A percentile compares a stretch with the other conserved stretches of the same genome.
Evolutionary conservation across 2,797 vertebrate species (phyloP).

Genomic region (Sciurus carolinensis): DNA sequence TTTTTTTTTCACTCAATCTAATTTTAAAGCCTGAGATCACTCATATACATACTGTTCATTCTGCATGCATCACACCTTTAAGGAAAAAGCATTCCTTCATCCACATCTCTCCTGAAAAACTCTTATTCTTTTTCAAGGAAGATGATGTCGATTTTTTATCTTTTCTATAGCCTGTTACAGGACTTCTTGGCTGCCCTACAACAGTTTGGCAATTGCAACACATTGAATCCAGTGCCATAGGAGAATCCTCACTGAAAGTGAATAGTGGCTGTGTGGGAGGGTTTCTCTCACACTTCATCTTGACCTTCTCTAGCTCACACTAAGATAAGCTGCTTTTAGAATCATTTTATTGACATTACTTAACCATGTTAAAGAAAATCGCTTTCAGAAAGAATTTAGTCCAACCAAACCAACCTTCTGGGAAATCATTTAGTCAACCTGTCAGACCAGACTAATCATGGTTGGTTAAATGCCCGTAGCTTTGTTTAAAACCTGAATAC

Average conservation of each 20-base stretch:
- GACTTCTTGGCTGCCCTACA: slow-evolving; percentile 9
- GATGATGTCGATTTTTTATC: slow-evolving; percentile 5
- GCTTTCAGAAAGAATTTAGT: slow-evolving; percentile 61
- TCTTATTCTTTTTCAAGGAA: slow-evolving; percentile 46
- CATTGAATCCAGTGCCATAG: not conserved
- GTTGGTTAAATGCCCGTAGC: slow-evolving; percentile 38
- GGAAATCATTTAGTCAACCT: slow-evolving; percentile 65
- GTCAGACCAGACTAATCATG: slow-evolving; percentile 55
- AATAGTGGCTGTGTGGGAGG: not conserved
- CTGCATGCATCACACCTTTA: not conserved
- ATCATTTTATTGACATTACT: slow-evolving; percentile 71
- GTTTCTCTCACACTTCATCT: slow-evolving; percentile 1
- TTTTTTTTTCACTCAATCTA: slow-evolving; percentile 53
- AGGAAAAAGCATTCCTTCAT: slow-evolving; percentile 19
- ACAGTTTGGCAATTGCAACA: slow-evolving; percentile 4
- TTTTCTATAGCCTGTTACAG: slow-evolving; percentile 3
- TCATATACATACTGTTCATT: slow-evolving; percentile 37
- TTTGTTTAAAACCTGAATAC: slow-evolving; percentile 50
- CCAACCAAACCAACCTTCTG: not conserved
- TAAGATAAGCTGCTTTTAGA: slow-evolving; percentile 45
- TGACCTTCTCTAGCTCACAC: not conserved
- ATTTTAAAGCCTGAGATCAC: slow-evolving; percentile 62
- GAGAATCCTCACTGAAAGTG: slow-evolving; percentile 67
- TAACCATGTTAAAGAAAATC: slow-evolving; percentile 59
- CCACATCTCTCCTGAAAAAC: slow-evolving; percentile 24